Conservation (phyloP, 2,888 invertebrate genomes). For the Carabus problematicus region DNA sequence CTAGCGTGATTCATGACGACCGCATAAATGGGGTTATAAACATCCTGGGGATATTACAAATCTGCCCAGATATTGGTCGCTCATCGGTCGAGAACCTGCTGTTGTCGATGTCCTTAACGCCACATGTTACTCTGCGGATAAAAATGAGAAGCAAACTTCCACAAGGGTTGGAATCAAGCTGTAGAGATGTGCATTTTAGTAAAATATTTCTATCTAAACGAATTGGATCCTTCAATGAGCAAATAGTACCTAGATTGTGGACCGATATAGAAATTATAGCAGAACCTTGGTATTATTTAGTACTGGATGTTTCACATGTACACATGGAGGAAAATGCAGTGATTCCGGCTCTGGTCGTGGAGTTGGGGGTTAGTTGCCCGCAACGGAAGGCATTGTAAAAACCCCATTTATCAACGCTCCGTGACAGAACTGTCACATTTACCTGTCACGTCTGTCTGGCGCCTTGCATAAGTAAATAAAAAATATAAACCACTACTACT, state of each 20-base stretch:
- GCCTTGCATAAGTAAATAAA: slow-evolving; percentile 41
- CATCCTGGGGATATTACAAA: slow-evolving; percentile 32
- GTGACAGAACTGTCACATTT: slow-evolving; percentile 42
- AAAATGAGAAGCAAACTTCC: slow-evolving; percentile 14
- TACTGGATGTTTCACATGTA: background rate
- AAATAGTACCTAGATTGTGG: background rate
- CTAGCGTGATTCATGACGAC: slow-evolving; percentile 9
- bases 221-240: background rate
- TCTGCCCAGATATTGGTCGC: slow-evolving; percentile 32
- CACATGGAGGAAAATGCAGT: slow-evolving; percentile 1
- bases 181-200: background rate
- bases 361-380: slow-evolving; percentile 13
- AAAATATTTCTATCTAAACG: background rate
- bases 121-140: slow-evolving; percentile 32
- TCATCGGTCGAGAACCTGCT: slow-evolving; percentile 23
- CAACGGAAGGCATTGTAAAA: slow-evolving; percentile 38
- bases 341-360: slow-evolving; percentile 13
- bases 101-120: slow-evolving; percentile 30
- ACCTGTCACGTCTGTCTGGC: slow-evolving; percentile 40
- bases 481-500: slow-evolving; percentile 31
- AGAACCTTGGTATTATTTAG: no score
- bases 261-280: background rate
- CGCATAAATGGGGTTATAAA: slow-evolving; percentile 37
- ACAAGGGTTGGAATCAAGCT: background rate
- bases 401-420: slow-evolving; percentile 39